These are phyloP conservation scores for Mycetomoellerius zeteki DNA, from an alignment of 1,140 invertebrate species.

Conservation along the genomic window DNA sequence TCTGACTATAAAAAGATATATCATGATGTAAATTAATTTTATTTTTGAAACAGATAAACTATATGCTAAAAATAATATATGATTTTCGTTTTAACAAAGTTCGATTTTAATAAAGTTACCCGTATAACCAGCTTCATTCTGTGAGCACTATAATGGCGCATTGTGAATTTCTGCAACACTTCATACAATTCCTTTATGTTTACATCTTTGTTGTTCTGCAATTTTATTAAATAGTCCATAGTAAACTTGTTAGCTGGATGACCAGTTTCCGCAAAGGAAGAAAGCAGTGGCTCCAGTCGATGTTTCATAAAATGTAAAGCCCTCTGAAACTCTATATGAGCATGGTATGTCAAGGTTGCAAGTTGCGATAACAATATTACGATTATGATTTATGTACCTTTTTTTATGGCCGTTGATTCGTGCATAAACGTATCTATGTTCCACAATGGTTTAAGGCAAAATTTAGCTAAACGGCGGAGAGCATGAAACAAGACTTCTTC, in stretches of 20 bases:
- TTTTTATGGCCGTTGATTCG: constrained; percentile 97
- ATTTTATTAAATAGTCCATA: constrained; percentile 94
- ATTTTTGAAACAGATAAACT: no score
- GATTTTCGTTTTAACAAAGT: no score
- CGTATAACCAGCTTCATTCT: constrained; percentile 95
- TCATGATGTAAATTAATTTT: not conserved
- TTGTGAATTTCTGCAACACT: constrained; percentile 92
- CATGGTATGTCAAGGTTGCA: not conserved
- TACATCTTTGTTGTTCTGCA: constrained; percentile 89
- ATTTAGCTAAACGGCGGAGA: constrained; percentile 95
- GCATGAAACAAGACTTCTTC: constrained; percentile 91
- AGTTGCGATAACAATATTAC: no score
- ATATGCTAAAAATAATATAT: not conserved
- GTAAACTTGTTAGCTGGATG: constrained; percentile 93
- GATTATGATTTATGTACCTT: constrained; percentile 88
- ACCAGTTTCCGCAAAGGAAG: constrained; percentile 89
- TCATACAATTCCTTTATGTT: constrained; percentile 89
- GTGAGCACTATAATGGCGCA: constrained; percentile 95
- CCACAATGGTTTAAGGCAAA: constrained; percentile 96
- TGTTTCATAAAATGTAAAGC: constrained; percentile 90
- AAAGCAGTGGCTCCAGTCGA: constrained; percentile 92
- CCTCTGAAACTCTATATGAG: constrained; percentile 91
- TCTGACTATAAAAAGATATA: constrained; percentile 88
- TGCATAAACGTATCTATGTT: constrained; percentile 94
- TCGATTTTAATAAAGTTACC: constrained; percentile 78